Evolutionary conservation across 2,888 invertebrate species (phyloP), one percentile per base, ranked within the genome.

Genomic region (Parnassius smintheus): DNA sequence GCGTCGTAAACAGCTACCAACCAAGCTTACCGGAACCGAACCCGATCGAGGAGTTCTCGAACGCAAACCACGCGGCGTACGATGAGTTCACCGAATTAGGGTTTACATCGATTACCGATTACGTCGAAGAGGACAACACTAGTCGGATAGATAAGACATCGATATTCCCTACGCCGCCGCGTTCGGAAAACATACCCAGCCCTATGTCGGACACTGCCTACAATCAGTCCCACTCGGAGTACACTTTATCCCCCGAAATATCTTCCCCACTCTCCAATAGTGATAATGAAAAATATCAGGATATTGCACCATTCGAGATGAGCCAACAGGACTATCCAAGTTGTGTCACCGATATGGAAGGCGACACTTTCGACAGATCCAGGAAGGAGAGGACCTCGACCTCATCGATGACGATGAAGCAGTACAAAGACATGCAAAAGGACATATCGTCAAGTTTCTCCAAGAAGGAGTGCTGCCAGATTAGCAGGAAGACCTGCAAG

Each of bases 391-490:
- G 62, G 9, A 51, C 62, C 0, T 68, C 69, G 0, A 62, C 57
- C 3, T 58, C 66, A 1, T 68, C 70, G 0, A 70, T 70, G 68
- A 71, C 68, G 0, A 57, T 78, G 71, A 76, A 88, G 61, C 82
- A 85, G 45, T 89, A 82, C 56, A 90, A 90, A 12, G 89, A 90
- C 62, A 55, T 85, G 62, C 89, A 88, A 68, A 90, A 85, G 65
- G 86, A 87, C 60, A 76, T 90, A 2, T 72, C 77, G 0, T 70
- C 71, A 9, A 71, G 70, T 2, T 88, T 84, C 61, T 79, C 85
- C 0, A 87, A 86, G 70, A 81, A 74, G 57, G 82, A 86, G 1
- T 91, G 91, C 64, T 91, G 91, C 59, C 77, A 80, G 55, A 63
- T 72, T 0, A 75, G 74, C 1, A 73, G 81, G 60, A 81, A 75